Conservation (phyloP, 1,140 invertebrate species). For the Trichoplusia ni region DNA sequence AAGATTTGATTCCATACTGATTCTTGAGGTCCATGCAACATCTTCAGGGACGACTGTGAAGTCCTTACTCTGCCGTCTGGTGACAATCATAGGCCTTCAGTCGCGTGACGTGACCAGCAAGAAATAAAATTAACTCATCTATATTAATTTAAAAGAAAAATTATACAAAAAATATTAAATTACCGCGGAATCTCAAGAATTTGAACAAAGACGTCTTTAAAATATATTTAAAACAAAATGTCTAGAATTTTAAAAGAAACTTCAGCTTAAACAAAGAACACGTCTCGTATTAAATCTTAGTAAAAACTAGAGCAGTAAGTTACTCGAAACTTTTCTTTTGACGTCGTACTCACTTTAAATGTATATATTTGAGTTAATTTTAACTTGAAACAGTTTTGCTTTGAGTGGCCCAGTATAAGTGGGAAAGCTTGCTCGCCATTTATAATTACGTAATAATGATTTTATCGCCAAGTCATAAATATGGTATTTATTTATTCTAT, state of each 20-base stretch:
- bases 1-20: no score
- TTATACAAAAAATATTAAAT: constrained; percentile 1
- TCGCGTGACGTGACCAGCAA: no score
- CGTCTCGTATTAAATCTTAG: constrained; percentile 15
- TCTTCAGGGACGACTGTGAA: no score
- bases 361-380: constrained; percentile 15
- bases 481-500: no score
- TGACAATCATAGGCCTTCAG: no score
- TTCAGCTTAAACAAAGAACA: constrained; percentile 14
- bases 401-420: background rate
- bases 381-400: background rate
- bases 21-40: no score
- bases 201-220: constrained; percentile 20
- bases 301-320: constrained; percentile 10
- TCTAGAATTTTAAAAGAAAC: no score
- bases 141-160: constrained; percentile 6
- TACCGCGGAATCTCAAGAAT: constrained; percentile 3
- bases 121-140: background rate
- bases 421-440: background rate
- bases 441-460: background rate
- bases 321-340: constrained; percentile 3
- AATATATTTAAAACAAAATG: no score
- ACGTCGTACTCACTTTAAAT: constrained; percentile 13
- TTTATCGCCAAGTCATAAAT: background rate
- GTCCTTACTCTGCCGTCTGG: no score